These are phyloP conservation scores for Aphis gossypii DNA, from an alignment of 1,140 invertebrate species.

Conservation along the genomic window DNA sequence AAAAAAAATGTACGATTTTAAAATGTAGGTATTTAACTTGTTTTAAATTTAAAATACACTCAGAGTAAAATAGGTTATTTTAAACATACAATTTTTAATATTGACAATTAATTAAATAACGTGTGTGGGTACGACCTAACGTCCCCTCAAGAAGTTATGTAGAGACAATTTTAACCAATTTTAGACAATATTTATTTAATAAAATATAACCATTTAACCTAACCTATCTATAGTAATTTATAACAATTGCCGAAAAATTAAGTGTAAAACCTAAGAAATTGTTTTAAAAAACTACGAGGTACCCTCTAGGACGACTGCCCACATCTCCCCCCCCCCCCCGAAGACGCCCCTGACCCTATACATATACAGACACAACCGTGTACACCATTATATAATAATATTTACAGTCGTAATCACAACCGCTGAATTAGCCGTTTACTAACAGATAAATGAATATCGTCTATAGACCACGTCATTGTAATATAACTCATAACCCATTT, in stretches of 20 bases:
- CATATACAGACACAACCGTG: background rate
- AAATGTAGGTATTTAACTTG: background rate
- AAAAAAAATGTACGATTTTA: too few species aligned
- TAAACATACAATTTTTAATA: background rate
- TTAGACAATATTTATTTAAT: too few species aligned
- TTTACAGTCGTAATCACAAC: too few species aligned
- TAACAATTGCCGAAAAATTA: background rate
- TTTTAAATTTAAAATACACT: background rate
- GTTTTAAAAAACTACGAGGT: background rate
- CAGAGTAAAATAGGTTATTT: background rate
- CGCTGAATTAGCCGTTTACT: too few species aligned
- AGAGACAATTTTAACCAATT: background rate
- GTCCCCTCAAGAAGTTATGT: background rate
- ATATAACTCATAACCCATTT: background rate
- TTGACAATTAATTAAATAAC: background rate
- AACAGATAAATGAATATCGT: too few species aligned
- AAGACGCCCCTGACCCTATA: background rate
- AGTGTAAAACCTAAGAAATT: background rate
- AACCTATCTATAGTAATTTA: background rate
- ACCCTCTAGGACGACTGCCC: too few species aligned
- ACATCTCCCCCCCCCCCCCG: background rate
- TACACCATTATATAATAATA: background rate
- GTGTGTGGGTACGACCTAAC: background rate
- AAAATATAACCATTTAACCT: background rate
- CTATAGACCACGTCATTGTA: too few species aligned